phyloP scores from a whole-genome alignment of 2,113 vertebrate genomes.

The Anser cygnoides region DNA sequence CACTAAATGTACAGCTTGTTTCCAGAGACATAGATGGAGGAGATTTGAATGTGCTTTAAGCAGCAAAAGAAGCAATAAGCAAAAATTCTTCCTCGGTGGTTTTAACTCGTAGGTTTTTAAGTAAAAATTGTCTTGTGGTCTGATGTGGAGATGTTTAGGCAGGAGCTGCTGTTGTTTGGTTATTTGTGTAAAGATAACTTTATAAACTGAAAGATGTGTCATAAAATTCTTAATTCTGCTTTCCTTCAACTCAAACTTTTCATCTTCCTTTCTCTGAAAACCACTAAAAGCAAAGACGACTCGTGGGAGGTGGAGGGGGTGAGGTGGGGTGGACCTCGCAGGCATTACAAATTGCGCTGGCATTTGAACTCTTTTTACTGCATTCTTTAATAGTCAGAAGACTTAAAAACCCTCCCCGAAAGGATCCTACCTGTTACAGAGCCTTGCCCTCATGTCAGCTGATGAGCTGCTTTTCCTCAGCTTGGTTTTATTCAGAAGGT shows the following conservation, averaged over 20 bases:
- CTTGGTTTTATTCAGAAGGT: not conserved
- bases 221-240: not conserved
- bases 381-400: not conserved
- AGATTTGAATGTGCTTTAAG: not conserved
- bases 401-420: not conserved
- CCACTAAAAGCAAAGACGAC: not conserved
- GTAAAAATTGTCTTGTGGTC: not conserved
- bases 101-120: not conserved
- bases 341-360: not conserved
- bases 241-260: not conserved
- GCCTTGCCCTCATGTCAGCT: not conserved
- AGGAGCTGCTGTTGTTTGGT: not conserved
- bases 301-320: not conserved
- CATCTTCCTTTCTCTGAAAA: slow-evolving; percentile 7
- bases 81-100: not conserved
- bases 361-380: not conserved
- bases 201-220: not conserved
- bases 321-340: not conserved
- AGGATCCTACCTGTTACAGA: not conserved
- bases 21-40: not conserved
- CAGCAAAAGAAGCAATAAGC: not conserved
- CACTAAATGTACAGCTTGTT: not conserved
- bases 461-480: not conserved
- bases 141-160: not conserved
- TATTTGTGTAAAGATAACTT: not conserved